Percentiles rank a stretch among this genome's conserved stretches.
Conservation (phyloP, 1,140 invertebrate species). For the Rhyzopertha dominica region DNA sequence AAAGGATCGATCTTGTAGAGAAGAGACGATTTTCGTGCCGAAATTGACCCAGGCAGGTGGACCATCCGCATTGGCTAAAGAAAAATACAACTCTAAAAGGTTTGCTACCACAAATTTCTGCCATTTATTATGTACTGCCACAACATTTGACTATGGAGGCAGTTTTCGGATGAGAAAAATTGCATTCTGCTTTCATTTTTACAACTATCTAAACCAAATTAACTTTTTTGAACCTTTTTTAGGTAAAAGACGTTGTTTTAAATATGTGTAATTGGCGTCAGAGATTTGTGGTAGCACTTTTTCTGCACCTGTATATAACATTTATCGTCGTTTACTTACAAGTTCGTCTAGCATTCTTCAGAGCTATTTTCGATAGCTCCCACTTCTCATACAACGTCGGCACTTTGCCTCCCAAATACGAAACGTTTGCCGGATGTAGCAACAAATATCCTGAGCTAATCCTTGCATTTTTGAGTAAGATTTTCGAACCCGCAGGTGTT, state of each 20-base stretch:
- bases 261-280: no score
- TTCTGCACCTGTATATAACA: no score
- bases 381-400: constrained; percentile 81
- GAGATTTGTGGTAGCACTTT: background rate
- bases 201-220: no score
- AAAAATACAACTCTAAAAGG: no score
- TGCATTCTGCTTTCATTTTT: no score
- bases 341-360: constrained; percentile 59
- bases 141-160: no score
- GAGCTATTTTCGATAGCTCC: constrained; percentile 77
- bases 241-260: no score
- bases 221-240: no score
- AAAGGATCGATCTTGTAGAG: constrained; percentile 60
- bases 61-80: constrained; percentile 32
- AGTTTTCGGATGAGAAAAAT: no score
- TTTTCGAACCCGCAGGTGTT: constrained; percentile 73
- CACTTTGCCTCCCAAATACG: constrained; percentile 76
- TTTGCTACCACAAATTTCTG: no score
- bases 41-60: constrained; percentile 74
- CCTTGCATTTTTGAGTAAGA: constrained; percentile 52
- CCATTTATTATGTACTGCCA: no score
- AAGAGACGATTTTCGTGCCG: constrained; percentile 67
- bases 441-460: constrained; percentile 63
- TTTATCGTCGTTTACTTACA: constrained; percentile 22
- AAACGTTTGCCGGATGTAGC: constrained; percentile 59